Base-by-base conservation (phyloP, 2,888 invertebrate species). In the Epinotia nisella region DNA sequence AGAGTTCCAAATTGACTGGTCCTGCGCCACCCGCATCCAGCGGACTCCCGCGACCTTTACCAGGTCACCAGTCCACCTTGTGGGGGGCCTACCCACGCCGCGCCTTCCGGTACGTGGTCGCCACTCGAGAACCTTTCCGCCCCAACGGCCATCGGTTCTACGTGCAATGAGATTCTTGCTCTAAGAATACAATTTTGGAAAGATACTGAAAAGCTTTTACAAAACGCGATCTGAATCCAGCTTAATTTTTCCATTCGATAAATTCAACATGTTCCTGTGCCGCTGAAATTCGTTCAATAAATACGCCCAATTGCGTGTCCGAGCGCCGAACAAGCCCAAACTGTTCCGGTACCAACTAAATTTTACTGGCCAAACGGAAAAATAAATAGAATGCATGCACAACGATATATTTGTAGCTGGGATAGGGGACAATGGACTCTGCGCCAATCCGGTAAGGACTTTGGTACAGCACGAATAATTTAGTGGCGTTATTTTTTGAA, bases 311-410 rank as follows among this genome's bases (percentile, higher is more conserved):
- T 45, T 58, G n/a, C 49, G n/a, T 55, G 61, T 55, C 55, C 69
- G 41, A 53, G 19, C 55, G 13, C 53, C 56, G 67, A 19, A 58
- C 56, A 35, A 7, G 49, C 49, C 15, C 15, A 53, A 60, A 69
- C 60, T 69, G 41, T 61, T 69, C 60, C 41, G 51, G 51, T 21
- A 15, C 56, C 21, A 15, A 19, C 41, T 41, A 66, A 41, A 66
- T 62, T 55, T 70, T 35, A 35, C 70, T 29, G 56, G 49, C 55
- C 56, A 10, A 45, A 19, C 35, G 49, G 62, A 17, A 56, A 64
- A 70, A 70, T 55, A 62, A 55, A 55, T 64, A 45, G 7, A 64
- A 62, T 29, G 62, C 67, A 35, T 0, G 19, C 55, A n/a, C 65
- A n/a, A n/a, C 5, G 15, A 51, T 64, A 3, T 29, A 13, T 13